Base-by-base conservation (phyloP, 1,140 invertebrate genomes). In the Theocolax elegans region DNA sequence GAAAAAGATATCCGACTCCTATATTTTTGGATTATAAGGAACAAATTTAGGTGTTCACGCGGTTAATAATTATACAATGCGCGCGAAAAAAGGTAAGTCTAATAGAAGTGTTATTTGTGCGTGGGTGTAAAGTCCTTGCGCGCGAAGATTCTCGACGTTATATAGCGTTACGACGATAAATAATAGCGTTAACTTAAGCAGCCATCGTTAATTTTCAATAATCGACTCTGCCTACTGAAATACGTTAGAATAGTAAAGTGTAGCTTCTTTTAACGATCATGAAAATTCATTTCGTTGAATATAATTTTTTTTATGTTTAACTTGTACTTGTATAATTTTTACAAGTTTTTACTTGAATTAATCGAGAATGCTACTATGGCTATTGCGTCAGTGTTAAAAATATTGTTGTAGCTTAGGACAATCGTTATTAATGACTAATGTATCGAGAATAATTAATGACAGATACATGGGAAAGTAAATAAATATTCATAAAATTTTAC, bases 141-240 rank as follows among this genome's bases (percentile, higher is more conserved):
- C 49, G 42, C 40, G 42, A 58, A 67, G 53, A 67, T 67, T 58
- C 64, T 67, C 53, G 40, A 1, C 9, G 8, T 13, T 17, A n/a
- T n/a, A n/a, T n/a, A n/a, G n/a, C n/a, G n/a, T n/a, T 17, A 17
- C n/a, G 19, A 1, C 49, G 64, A 58, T 67, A 67, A 58, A 67
- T 67, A 48, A 56, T 66, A 29, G 19, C 19, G 15, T 10, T 13
- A 38, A n/a, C 44, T 49, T 17, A 51, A 49, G 49, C 17, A 35
- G 25, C n/a, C 25, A 53, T 48, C 64, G 42, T 67, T 58, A 46
- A 65, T 58, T 67, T 67, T 58, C 64, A 67, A 67, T 53, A 53
- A 46, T 67, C 64, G n/a, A 21, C 17, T 1, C 19, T 17, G 27
- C 51, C 51, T 44, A 66, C 23, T 44, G 38, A 2, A 44, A 54